These are phyloP conservation scores for Scolopax mira DNA, from an alignment of 2,113 vertebrate species.

Conservation along the genomic window DNA sequence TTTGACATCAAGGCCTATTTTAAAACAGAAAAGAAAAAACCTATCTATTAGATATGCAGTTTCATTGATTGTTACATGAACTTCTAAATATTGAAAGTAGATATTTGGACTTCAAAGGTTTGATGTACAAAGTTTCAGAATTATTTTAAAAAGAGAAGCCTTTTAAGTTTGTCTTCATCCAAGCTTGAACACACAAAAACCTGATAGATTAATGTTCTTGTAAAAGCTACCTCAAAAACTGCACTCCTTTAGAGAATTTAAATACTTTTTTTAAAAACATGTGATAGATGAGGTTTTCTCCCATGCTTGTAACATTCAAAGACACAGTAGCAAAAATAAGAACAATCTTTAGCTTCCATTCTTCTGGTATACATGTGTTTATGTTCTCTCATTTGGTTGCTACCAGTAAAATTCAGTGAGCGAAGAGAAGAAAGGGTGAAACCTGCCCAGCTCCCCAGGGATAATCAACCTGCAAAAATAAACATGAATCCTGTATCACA, in stretches of 20 bases:
- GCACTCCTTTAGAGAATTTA: not conserved
- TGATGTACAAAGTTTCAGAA: not conserved
- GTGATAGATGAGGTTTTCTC: not conserved
- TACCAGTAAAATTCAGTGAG: not conserved
- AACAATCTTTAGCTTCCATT: not conserved
- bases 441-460: not conserved
- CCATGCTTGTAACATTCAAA: not conserved
- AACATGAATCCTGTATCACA: not conserved
- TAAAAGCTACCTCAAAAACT: not conserved
- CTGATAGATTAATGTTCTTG: not conserved
- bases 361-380: not conserved
- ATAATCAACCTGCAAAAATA: not conserved
- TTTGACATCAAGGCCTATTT: constrained; percentile 96
- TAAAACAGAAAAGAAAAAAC: not conserved
- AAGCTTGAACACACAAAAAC: not conserved
- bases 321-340: not conserved
- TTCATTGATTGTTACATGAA: not conserved
- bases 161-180: too few relatives aligned
- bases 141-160: not conserved
- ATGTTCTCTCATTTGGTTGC: not conserved
- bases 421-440: not conserved
- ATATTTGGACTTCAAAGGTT: not conserved
- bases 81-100: not conserved
- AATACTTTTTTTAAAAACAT: not conserved
- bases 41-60: not conserved